Evolutionary conservation across 92 coral and sea anemone species (phyloP).

Genomic region (Palythoa heliodiscus): DNA sequence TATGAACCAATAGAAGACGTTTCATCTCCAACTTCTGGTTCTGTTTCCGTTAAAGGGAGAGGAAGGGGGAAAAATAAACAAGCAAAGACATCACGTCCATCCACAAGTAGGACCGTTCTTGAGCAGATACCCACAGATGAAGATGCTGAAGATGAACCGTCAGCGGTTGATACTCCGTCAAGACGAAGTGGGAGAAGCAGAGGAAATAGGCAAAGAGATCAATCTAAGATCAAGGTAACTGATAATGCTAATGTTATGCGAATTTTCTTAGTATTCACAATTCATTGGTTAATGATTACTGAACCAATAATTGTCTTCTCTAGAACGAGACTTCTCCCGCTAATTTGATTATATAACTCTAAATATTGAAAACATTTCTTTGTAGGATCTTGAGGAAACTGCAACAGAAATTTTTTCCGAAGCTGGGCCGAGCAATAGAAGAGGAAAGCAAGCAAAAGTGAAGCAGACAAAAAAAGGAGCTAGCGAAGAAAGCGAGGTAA

Average conservation of each 20-base stretch:
- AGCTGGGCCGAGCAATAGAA: constrained; percentile 15
- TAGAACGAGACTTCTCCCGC: not conserved
- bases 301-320: not conserved
- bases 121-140: constrained; percentile 39
- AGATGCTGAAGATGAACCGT: not conserved
- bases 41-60: constrained; percentile 40
- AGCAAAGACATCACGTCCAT: constrained; percentile 13
- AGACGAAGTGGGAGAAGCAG: constrained; percentile 43
- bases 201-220: constrained; percentile 22
- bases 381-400: not conserved
- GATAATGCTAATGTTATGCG: not conserved
- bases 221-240: constrained; percentile 1
- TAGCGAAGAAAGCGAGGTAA: constrained; percentile 31
- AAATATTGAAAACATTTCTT: no score
- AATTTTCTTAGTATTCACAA: no score
- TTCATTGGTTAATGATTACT: not conserved
- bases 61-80: constrained; percentile 51
- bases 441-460: not conserved
- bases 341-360: no score
- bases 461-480: not conserved
- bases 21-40: not conserved
- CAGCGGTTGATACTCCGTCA: not conserved
- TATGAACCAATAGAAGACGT: not conserved
- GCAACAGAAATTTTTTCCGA: not conserved
- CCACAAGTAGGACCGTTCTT: constrained; percentile 25